A percentile compares a stretch with the other conserved stretches of the same genome.
phyloP scores from a whole-genome alignment of 1,140 invertebrate species.

The Piezodorus guildinii region DNA sequence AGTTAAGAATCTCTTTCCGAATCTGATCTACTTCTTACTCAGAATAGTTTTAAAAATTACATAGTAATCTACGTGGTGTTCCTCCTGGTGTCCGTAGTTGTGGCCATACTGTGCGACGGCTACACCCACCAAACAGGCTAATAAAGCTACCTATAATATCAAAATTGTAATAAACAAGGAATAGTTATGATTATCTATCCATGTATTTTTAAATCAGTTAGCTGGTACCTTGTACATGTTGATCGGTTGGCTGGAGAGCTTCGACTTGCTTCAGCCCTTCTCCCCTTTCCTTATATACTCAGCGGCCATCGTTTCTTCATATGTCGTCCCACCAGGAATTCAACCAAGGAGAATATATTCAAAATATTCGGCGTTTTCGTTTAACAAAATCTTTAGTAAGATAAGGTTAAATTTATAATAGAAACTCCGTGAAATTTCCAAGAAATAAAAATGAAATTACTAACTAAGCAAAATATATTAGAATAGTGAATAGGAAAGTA shows the following conservation, averaged over 20 bases:
- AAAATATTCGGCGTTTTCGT: too few species aligned
- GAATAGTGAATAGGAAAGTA: too few species aligned
- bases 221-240: not conserved
- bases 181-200: too few species aligned
- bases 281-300: not conserved
- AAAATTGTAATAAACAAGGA: not conserved
- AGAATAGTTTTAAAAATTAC: not conserved
- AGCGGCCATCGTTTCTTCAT: not conserved
- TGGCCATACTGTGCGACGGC: too few species aligned
- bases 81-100: not conserved
- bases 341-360: too few species aligned
- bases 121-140: too few species aligned
- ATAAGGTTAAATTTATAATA: too few species aligned
- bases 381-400: too few species aligned
- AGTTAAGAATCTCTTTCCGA: not conserved
- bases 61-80: conserved; percentile 17
- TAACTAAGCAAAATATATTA: too few species aligned
- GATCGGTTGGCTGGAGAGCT: not conserved
- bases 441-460: too few species aligned
- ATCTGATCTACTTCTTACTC: not conserved
- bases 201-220: not conserved
- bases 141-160: not conserved
- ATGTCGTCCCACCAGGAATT: too few species aligned
- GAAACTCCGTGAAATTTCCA: too few species aligned
- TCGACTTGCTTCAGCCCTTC: not conserved